phyloP scores from a whole-genome alignment of 2,797 vertebrate genomes.

The Sebastes matsubarae region DNA sequence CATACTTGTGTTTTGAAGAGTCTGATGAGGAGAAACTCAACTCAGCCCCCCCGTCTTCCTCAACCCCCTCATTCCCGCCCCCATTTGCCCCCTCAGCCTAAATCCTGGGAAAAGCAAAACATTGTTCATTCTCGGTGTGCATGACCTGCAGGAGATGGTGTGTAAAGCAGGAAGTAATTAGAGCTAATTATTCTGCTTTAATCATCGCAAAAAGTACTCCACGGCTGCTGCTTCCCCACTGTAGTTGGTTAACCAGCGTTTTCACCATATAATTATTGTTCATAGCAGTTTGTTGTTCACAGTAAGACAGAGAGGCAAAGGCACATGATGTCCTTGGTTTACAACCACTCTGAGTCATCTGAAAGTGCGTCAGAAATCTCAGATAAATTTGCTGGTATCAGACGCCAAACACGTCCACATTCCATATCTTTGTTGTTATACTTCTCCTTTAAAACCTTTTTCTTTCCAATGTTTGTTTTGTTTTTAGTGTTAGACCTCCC shows the following conservation, averaged over 20 bases:
- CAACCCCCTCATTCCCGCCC: neutral
- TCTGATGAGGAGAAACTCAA: slow-evolving; percentile 19
- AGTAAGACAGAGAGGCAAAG: slow-evolving; percentile 24
- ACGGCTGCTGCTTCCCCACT: slow-evolving; percentile 24
- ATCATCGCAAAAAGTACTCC: slow-evolving; percentile 45
- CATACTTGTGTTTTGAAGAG: slow-evolving; percentile 18
- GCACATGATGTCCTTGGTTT: slow-evolving; percentile 32
- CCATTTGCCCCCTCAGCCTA: neutral
- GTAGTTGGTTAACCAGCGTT: slow-evolving; percentile 42
- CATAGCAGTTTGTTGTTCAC: slow-evolving; percentile 18
- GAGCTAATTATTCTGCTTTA: slow-evolving; percentile 76
- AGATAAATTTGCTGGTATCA: slow-evolving; percentile 23
- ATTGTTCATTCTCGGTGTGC: slow-evolving; percentile 66
- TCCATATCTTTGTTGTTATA: slow-evolving; percentile 1
- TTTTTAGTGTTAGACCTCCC: neutral
- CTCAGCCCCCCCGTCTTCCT: neutral
- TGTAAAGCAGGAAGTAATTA: slow-evolving; percentile 81
- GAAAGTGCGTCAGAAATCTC: slow-evolving; percentile 20
- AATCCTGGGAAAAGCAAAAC: slow-evolving; percentile 68
- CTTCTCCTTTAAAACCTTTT: neutral
- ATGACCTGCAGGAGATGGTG: slow-evolving; percentile 68
- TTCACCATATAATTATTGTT: slow-evolving; percentile 59
- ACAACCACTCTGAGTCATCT: slow-evolving; percentile 18
- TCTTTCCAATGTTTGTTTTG: neutral
- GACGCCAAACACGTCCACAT: slow-evolving; percentile 11